Conservation (phyloP, 2,113 vertebrate species). For the Eurypyga helias region DNA sequence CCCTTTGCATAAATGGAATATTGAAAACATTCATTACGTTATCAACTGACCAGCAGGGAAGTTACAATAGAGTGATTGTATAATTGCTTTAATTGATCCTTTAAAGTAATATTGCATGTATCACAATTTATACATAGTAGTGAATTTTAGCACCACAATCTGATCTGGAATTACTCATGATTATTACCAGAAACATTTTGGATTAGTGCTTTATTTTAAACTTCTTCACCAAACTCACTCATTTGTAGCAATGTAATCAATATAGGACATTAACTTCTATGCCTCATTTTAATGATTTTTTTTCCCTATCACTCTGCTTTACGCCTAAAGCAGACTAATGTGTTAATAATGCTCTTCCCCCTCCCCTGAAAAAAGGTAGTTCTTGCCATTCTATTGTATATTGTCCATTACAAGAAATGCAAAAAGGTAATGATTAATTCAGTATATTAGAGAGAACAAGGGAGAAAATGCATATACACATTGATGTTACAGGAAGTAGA, state of each 20-base stretch:
- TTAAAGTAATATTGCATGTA: background rate
- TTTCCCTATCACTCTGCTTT: background rate
- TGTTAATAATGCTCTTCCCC: background rate
- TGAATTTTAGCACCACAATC: background rate
- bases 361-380: background rate
- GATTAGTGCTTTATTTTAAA: background rate
- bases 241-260: background rate
- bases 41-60: slow-evolving; percentile 2
- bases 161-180: background rate
- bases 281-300: background rate
- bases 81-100: slow-evolving; percentile 1
- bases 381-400: background rate
- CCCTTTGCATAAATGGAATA: background rate
- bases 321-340: background rate
- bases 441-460: background rate
- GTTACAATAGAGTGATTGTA: background rate
- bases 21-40: slow-evolving; percentile 7
- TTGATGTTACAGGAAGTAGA: background rate
- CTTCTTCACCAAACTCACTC: background rate
- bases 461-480: background rate
- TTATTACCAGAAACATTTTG: background rate
- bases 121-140: background rate
- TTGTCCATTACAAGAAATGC: background rate
- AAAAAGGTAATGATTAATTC: background rate
- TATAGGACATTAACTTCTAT: background rate